A percentile compares a stretch with the other conserved stretches of the same genome.
Evolutionary conservation across 2,888 invertebrate species (phyloP).

Genomic region (Hipparchia sbordonii): DNA sequence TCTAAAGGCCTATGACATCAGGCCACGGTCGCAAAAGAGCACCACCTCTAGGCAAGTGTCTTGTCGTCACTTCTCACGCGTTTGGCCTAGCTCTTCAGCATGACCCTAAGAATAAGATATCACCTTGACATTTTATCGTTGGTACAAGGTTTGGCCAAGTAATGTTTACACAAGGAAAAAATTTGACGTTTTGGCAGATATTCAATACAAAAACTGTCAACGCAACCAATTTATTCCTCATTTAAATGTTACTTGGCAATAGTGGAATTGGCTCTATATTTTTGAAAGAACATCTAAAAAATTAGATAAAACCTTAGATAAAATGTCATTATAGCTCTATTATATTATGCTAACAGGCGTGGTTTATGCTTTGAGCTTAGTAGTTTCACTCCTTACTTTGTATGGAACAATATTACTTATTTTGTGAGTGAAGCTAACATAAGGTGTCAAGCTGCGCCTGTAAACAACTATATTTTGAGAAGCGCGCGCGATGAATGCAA

Average conservation of each 20-base stretch:
- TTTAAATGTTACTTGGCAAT: no score
- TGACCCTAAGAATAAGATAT: conserved; percentile 43
- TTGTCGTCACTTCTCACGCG: conserved; percentile 58
- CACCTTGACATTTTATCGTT: conserved; percentile 28
- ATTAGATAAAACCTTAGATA: conserved; percentile 1
- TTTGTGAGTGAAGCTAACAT: no score
- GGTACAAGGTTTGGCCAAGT: not conserved
- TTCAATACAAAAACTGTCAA: no score
- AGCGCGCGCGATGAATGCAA: not conserved
- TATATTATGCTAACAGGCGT: not conserved
- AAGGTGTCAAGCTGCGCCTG: no score
- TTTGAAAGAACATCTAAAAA: not conserved
- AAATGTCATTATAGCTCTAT: conserved; percentile 8
- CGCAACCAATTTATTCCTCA: no score
- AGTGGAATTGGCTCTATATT: no score
- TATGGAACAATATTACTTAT: no score
- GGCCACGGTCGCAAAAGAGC: conserved; percentile 71
- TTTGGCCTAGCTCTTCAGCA: conserved; percentile 87
- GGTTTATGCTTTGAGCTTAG: no score
- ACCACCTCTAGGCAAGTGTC: conserved; percentile 76
- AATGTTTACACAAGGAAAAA: not conserved
- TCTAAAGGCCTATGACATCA: conserved; percentile 72
- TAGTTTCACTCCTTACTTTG: no score
- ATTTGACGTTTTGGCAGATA: no score
- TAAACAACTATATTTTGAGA: not conserved